These are phyloP conservation scores for Thamnophis elegans DNA, from an alignment of 2,797 vertebrate species.

Conservation along the genomic window DNA sequence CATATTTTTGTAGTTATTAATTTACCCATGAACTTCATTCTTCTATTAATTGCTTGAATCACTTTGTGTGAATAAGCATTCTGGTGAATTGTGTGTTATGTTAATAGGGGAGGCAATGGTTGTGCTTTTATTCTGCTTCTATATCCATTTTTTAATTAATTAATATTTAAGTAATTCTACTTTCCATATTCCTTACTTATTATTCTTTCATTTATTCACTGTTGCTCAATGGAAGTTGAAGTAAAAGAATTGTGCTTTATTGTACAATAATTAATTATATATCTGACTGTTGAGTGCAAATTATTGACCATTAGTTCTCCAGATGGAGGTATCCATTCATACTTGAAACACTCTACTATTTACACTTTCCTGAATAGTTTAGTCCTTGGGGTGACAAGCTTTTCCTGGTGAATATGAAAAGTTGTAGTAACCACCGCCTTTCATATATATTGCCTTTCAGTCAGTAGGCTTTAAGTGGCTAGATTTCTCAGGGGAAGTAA, in stretches of 20 bases:
- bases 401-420: conserved; percentile 57
- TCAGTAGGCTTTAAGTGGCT: conserved; percentile 42
- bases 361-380: background rate
- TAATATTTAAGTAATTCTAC: background rate
- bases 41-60: background rate
- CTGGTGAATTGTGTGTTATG: background rate
- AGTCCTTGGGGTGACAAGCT: conserved; percentile 45
- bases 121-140: background rate
- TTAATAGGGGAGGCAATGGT: background rate
- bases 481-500: conserved; percentile 47
- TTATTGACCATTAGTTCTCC: background rate
- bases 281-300: background rate
- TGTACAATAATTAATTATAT: background rate
- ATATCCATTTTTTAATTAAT: background rate
- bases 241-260: background rate
- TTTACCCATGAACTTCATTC: background rate
- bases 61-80: background rate
- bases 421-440: conserved; percentile 50
- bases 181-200: background rate
- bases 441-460: conserved; percentile 55
- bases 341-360: background rate
- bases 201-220: background rate
- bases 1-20: background rate
- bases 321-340: fast-evolving
- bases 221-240: background rate